phyloP scores from a whole-genome alignment of 2,113 vertebrate genomes.

The Pedionomus torquatus region DNA sequence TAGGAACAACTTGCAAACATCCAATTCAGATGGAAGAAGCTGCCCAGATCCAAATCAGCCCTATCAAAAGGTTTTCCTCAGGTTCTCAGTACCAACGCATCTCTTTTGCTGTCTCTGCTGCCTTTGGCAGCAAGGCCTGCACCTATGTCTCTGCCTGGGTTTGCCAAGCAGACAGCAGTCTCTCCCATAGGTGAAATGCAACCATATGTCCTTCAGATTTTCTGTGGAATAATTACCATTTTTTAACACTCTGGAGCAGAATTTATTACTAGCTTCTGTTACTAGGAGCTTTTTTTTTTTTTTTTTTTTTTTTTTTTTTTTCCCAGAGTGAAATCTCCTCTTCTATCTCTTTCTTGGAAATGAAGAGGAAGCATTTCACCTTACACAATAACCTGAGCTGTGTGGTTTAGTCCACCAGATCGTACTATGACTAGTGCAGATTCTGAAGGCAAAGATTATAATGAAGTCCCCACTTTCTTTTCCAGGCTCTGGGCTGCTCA shows the following conservation, averaged over 20 bases:
- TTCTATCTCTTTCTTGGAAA: not conserved
- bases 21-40: not conserved
- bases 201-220: not conserved
- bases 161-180: not conserved
- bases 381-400: not conserved
- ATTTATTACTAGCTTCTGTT: not conserved
- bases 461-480: not conserved
- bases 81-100: not conserved
- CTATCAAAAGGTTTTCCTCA: not conserved
- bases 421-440: not conserved
- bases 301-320: not conserved
- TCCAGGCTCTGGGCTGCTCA: accelerated
- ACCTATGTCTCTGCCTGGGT: not conserved
- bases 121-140: not conserved
- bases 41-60: not conserved
- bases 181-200: not conserved
- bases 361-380: not conserved
- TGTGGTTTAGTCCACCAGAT: not conserved
- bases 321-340: not conserved
- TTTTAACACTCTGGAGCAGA: not conserved
- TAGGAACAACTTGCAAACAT: not conserved
- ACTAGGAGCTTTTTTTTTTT: not conserved
- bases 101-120: not conserved
- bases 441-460: not conserved
- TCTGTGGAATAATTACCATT: not conserved